A percentile compares a stretch with the other conserved stretches of the same genome.
phyloP scores from a whole-genome alignment of 2,888 invertebrate genomes.

The Drosophila longiperda region DNA sequence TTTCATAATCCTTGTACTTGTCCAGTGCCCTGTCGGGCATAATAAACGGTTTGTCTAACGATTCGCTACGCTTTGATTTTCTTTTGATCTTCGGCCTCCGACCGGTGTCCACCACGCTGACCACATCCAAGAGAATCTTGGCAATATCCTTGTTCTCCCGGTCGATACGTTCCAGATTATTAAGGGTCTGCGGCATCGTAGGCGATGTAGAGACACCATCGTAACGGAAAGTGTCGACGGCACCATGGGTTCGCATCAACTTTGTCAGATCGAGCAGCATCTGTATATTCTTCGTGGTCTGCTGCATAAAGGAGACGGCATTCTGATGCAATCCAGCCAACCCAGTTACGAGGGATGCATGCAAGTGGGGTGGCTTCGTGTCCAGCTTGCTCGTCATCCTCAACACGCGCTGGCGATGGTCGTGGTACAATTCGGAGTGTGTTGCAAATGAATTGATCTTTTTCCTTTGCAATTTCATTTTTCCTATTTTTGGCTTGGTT shows the following conservation, averaged over 20 bases:
- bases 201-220: conserved; percentile 35
- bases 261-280: conserved; percentile 49
- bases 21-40: conserved; percentile 31
- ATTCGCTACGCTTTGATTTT: background rate
- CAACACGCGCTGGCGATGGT: conserved; percentile 49
- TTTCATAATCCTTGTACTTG: conserved; percentile 51
- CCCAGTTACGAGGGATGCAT: conserved; percentile 49
- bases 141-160: conserved; percentile 47
- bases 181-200: conserved; percentile 14
- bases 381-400: conserved; percentile 30
- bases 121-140: conserved; percentile 44
- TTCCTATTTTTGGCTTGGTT: background rate
- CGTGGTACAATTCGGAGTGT: conserved; percentile 7
- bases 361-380: conserved; percentile 38
- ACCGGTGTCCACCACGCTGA: conserved; percentile 49
- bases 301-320: conserved; percentile 43
- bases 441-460: background rate
- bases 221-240: conserved; percentile 51
- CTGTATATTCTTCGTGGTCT: conserved; percentile 55
- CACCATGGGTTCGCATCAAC: conserved; percentile 60
- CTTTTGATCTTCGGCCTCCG: conserved; percentile 15
- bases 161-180: conserved; percentile 47
- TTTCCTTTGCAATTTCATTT: background rate
- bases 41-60: background rate
- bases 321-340: conserved; percentile 41